Conservation (phyloP, 2,888 invertebrate genomes). For the Apocheima hispidaria region DNA sequence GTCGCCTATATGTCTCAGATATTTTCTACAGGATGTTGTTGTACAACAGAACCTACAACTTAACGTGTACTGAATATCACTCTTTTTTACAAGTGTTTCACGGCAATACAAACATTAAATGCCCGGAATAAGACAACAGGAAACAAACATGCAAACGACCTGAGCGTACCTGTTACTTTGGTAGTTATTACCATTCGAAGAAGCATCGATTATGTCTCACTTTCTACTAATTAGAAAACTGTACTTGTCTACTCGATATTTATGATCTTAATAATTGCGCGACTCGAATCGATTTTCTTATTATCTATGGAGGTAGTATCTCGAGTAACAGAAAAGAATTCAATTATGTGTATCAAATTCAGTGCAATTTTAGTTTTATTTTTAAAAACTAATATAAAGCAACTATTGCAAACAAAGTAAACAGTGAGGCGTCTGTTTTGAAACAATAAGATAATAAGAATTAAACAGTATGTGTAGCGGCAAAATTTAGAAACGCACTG, state of each 20-base stretch:
- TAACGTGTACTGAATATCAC: too few species aligned
- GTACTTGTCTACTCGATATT: slow-evolving; percentile 11
- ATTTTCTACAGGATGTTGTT: too few species aligned
- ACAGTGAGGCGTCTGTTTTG: not conserved
- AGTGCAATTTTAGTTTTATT: not conserved
- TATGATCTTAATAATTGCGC: slow-evolving; percentile 16
- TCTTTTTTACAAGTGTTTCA: too few species aligned
- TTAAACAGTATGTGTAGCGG: not conserved
- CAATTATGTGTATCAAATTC: slow-evolving; percentile 2
- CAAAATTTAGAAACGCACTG: not conserved
- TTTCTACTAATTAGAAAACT: slow-evolving; percentile 37
- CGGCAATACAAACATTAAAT: too few species aligned
- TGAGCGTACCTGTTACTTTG: not conserved
- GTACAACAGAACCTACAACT: too few species aligned
- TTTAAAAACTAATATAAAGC: not conserved
- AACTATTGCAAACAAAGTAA: not conserved
- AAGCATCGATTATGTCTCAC: slow-evolving; percentile 27
- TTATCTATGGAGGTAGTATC: slow-evolving; percentile 1
- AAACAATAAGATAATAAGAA: not conserved
- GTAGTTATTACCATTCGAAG: slow-evolving; percentile 21
- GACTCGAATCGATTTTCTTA: slow-evolving; percentile 5
- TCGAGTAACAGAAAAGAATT: not conserved
- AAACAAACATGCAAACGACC: slow-evolving; percentile 8
- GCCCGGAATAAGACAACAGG: not conserved
- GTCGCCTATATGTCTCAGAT: too few species aligned